These are phyloP conservation scores for Dasypolia templi DNA, from an alignment of 2,888 invertebrate genomes.

Conservation along the genomic window DNA sequence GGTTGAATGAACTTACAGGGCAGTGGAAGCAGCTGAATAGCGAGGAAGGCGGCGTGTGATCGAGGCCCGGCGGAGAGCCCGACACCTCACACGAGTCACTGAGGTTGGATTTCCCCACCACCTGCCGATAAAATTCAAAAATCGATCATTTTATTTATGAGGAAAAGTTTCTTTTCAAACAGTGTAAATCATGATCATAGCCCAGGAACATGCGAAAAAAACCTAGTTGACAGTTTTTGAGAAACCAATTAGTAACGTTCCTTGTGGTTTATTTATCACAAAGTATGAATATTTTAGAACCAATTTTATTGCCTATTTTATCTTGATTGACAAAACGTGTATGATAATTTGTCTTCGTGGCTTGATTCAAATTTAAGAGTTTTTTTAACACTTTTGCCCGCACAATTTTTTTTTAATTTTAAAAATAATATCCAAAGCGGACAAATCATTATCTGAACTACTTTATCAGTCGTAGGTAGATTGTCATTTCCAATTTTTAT, in stretches of 20 bases:
- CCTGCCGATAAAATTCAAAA: slow-evolving; percentile 54
- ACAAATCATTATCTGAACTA: neutral
- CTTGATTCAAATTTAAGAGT: no score
- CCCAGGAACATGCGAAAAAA: neutral
- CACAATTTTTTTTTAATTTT: no score
- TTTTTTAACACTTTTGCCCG: no score
- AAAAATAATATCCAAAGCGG: no score
- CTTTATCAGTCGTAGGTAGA: neutral
- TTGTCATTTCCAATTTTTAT: neutral
- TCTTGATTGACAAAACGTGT: neutral
- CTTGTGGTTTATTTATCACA: no score
- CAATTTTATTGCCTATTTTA: neutral
- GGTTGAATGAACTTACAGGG: slow-evolving; percentile 76
- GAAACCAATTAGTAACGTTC: neutral
- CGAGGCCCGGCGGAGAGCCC: slow-evolving; percentile 60
- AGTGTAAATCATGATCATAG: neutral
- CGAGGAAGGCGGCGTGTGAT: slow-evolving; percentile 72
- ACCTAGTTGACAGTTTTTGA: neutral
- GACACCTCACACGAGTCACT: slow-evolving; percentile 68
- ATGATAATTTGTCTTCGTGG: no score
- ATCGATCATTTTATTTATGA: neutral
- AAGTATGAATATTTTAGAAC: neutral
- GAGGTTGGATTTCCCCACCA: slow-evolving; percentile 68
- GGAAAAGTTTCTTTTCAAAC: neutral
- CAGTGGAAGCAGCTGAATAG: slow-evolving; percentile 85